Percentiles rank a stretch among this genome's conserved stretches.
Conservation (phyloP, 2,113 vertebrate genomes). For the Herpailurus yagouaroundi region DNA sequence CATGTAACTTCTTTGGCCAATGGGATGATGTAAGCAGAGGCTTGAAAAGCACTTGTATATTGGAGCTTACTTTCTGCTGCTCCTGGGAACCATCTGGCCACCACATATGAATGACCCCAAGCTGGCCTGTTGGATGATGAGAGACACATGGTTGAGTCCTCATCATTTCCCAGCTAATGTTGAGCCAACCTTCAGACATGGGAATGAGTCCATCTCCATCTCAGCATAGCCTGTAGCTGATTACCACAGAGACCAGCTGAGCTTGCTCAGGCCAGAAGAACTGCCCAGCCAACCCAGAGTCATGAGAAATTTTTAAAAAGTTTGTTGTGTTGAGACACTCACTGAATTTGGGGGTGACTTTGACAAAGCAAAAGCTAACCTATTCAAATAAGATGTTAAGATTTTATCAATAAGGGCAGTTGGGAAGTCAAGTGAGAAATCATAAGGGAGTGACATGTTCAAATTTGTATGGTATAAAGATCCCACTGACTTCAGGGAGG, state of each 20-base stretch:
- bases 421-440: not conserved
- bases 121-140: not conserved
- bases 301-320: not conserved
- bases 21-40: not conserved
- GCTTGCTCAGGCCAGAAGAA: not conserved
- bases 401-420: not conserved
- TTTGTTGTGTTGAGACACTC: not conserved
- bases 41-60: not conserved
- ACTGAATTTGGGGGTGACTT: not conserved
- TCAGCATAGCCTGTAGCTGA: not conserved
- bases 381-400: not conserved
- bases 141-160: not conserved
- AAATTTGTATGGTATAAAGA: not conserved
- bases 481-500: not conserved
- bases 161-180: not conserved
- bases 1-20: not conserved
- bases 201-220: not conserved
- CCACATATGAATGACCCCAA: not conserved
- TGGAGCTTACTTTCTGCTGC: conserved; percentile 9
- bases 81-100: not conserved
- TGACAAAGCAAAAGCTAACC: not conserved
- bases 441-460: not conserved
- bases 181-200: not conserved
- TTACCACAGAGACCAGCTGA: not conserved
- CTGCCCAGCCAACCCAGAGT: not conserved